These are phyloP conservation scores for Hydrotaea cyrtoneurina DNA, from an alignment of 2,888 invertebrate species.

Conservation along the genomic window DNA sequence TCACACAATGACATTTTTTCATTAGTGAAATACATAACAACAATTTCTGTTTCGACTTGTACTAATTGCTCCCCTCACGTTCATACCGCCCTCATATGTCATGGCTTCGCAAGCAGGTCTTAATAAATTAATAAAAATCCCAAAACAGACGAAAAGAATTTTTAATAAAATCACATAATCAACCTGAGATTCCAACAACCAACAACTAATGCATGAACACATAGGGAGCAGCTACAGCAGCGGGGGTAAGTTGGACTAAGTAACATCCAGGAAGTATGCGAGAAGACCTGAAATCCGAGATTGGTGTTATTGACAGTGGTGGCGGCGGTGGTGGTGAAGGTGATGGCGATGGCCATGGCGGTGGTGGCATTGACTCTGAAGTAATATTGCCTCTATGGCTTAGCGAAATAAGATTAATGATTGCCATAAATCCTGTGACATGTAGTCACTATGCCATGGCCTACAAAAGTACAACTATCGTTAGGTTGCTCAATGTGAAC, in stretches of 20 bases:
- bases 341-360: conserved; percentile 12
- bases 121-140: conserved; percentile 70
- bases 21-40: no score
- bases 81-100: conserved; percentile 43
- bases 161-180: conserved; percentile 67
- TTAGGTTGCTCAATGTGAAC: conserved; percentile 23
- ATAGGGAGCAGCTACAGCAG: conserved; percentile 47
- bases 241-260: neutral
- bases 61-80: conserved; percentile 13
- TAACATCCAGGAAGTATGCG: neutral
- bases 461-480: conserved; percentile 65
- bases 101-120: conserved; percentile 63
- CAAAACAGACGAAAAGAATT: conserved; percentile 56
- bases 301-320: conserved; percentile 33
- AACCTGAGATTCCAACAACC: conserved; percentile 59
- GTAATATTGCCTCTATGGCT: conserved; percentile 66
- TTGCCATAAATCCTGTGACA: conserved; percentile 80
- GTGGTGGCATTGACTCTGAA: conserved; percentile 47
- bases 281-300: conserved; percentile 31
- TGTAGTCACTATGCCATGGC: conserved; percentile 68
- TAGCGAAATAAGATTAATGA: conserved; percentile 80
- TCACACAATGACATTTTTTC: no score
- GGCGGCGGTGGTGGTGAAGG: conserved; percentile 31
- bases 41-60: no score
- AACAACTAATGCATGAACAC: conserved; percentile 40